A percentile compares a stretch with the other conserved stretches of the same genome.
Evolutionary conservation across 2,113 vertebrate genomes (phyloP).

Genomic region (Falco punctatus): DNA sequence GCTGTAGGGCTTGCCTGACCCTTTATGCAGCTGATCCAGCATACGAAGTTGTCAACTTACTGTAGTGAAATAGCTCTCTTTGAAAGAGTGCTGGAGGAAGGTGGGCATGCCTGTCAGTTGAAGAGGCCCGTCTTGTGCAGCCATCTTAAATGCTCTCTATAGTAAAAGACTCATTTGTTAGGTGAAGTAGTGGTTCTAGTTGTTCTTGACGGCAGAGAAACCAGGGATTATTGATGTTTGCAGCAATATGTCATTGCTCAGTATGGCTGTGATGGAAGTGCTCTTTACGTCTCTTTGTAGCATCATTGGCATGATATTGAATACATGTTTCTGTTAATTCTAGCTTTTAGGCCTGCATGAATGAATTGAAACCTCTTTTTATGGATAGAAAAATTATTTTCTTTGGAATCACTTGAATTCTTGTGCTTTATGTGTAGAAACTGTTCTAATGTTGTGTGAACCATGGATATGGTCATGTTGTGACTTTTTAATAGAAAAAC

Average conservation of each 20-base stretch:
- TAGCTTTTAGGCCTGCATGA: accelerated
- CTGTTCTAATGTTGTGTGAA: background rate
- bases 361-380: background rate
- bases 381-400: background rate
- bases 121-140: background rate
- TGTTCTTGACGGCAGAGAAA: background rate
- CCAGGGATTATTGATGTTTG: background rate
- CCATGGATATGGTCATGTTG: background rate
- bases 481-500: background rate
- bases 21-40: background rate
- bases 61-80: background rate
- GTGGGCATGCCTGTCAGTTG: background rate
- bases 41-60: background rate
- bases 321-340: background rate
- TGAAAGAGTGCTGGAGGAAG: background rate
- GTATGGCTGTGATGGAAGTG: background rate
- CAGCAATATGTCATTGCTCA: accelerated
- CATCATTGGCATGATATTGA: background rate
- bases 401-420: background rate
- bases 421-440: background rate
- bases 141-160: background rate
- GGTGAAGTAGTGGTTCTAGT: background rate
- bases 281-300: background rate
- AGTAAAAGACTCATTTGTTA: background rate
- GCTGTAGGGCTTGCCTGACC: background rate